Conservation (phyloP, 2,797 vertebrate species). For the Phylloscopus collybita region DNA sequence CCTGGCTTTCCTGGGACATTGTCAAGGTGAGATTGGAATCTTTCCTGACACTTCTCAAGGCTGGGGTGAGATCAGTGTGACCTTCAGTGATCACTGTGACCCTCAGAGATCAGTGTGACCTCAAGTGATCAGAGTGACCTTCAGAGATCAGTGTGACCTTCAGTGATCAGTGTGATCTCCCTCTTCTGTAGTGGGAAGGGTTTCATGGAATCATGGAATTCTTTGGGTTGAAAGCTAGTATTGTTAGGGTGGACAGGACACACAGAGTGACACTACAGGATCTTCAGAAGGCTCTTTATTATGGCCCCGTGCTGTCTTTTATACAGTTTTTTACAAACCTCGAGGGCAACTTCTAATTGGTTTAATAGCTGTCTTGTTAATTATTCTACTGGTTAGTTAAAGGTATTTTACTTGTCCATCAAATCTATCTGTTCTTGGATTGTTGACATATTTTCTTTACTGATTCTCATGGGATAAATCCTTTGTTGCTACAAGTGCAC, state of each 20-base stretch:
- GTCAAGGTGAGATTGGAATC: rapidly evolving
- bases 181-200: background rate
- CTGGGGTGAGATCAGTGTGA: rapidly evolving
- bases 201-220: background rate
- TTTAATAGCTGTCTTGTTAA: background rate
- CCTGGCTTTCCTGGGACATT: background rate
- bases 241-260: background rate
- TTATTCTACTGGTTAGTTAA: background rate
- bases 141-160: background rate
- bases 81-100: background rate
- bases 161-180: background rate
- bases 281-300: background rate
- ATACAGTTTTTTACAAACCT: background rate
- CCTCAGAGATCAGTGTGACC: background rate
- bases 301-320: background rate
- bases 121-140: background rate
- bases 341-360: background rate
- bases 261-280: background rate
- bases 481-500: background rate
- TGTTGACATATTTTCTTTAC: background rate
- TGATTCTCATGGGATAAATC: background rate
- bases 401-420: background rate
- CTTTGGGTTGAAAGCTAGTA: background rate
- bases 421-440: background rate
- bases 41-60: background rate